Evolutionary conservation across 2,888 invertebrate genomes (phyloP), one percentile per base, ranked within the genome.

Genomic region (Limnephilus marmoratus): DNA sequence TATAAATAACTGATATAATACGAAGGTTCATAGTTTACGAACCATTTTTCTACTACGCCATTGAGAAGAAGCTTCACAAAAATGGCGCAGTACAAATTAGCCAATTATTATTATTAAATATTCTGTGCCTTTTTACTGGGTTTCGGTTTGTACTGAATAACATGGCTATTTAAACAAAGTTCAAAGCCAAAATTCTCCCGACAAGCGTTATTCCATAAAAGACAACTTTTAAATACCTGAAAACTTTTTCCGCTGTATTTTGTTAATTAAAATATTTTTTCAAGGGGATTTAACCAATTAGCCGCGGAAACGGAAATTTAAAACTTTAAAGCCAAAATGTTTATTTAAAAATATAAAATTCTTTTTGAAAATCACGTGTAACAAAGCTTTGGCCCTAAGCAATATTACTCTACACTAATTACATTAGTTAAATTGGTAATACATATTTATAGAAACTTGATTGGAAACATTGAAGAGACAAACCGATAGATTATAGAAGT

Each of bases 281-380:
- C 86, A 90, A 90, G 90, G 82, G 92, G 91, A 91, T 92, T 91
- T 81, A 91, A 90, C 92, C 91, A 92, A 92, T 92, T 92, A 92
- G 91, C 81, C 86, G n/a, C 45, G 15, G 49, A 49, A 37, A 83
- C 83, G 11, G 80, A 34, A 68, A 37, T 37, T 37, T 18, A 83
- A 37, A 83, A 34, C 37, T 24, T 83, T 83, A 83, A 37, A 83
- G 68, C 68, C 68, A 24, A 68, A 68, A 68, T n/a, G 68, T 68
- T 24, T 24, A 68, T 68, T 68, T 68, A 68, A 68, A 68, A 68
- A 68, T 68, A 68, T 68, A 3, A 68, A 68, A 68, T n/a, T 68
- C 18, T 24, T 68, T 68, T 68, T 68, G 7, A 68, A 68, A 68
- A 68, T 24, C 68, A 68, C 68, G 1, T n/a, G 9, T 24, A 68